Percentiles rank a stretch among this genome's conserved stretches.
Conservation (phyloP, 1,140 invertebrate species). For the Stenopsyche tienmushanensis region DNA sequence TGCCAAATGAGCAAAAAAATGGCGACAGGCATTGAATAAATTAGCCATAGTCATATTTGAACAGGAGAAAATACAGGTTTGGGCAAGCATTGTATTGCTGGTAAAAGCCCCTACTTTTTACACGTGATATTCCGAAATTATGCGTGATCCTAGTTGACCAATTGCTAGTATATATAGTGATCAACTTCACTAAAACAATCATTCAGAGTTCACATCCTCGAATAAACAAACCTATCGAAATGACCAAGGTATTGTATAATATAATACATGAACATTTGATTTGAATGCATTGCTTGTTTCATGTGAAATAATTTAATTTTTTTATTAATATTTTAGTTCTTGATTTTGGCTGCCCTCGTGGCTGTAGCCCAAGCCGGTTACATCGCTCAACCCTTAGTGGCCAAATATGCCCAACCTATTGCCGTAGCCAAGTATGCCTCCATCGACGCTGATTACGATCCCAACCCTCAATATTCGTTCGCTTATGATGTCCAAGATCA, state of each 20-base stretch:
- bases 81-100: too few relatives aligned
- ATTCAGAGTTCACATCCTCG: not conserved
- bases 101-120: too few relatives aligned
- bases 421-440: constrained; percentile 39
- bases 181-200: not conserved
- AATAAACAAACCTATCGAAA: not conserved
- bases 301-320: too few relatives aligned
- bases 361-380: constrained; percentile 12
- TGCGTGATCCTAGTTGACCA: not conserved
- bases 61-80: too few relatives aligned
- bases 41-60: too few relatives aligned
- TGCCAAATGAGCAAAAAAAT: too few relatives aligned
- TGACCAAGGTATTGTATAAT: constrained; percentile 11
- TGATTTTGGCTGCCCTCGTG: constrained; percentile 11
- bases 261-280: too few relatives aligned
- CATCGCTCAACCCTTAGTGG: constrained; percentile 32
- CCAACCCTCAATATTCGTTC: constrained; percentile 58
- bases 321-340: too few relatives aligned
- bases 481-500: constrained; percentile 61
- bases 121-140: too few relatives aligned
- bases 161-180: not conserved
- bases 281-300: too few relatives aligned
- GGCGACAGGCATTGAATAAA: too few relatives aligned
- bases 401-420: constrained; percentile 45
- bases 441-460: constrained; percentile 55